These are phyloP conservation scores for Patella depressa DNA, from an alignment of 2,888 invertebrate genomes.

Conservation along the genomic window DNA sequence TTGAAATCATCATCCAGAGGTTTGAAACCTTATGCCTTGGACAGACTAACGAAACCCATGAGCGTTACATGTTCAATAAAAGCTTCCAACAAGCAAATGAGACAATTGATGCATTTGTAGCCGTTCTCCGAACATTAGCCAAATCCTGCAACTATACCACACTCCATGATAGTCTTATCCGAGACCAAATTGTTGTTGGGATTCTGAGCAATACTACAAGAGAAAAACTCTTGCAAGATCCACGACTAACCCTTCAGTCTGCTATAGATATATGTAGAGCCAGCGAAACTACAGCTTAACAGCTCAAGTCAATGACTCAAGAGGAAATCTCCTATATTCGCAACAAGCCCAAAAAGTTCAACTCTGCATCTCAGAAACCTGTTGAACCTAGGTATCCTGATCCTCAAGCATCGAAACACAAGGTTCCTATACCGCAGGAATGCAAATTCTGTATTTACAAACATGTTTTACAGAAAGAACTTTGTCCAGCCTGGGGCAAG, in stretches of 20 bases:
- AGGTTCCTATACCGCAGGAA: not conserved
- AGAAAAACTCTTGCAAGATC: not conserved
- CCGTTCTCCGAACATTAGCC: constrained; percentile 12
- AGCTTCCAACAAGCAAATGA: not conserved
- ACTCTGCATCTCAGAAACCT: not conserved
- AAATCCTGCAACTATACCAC: constrained; percentile 12
- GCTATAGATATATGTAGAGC: not conserved
- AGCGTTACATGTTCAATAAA: constrained; percentile 17
- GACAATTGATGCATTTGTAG: constrained; percentile 12
- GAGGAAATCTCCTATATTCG: too few relatives aligned
- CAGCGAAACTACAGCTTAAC: not conserved
- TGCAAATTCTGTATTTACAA: constrained; percentile 35
- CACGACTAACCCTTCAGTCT: not conserved
- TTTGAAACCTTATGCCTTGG: constrained; percentile 21
- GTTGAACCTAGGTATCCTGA: not conserved
- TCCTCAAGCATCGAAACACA: not conserved
- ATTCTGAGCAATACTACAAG: not conserved
- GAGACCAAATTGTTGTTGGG: not conserved
- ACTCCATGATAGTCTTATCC: constrained; percentile 9
- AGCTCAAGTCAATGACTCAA: not conserved
- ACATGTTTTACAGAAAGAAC: constrained; percentile 33
- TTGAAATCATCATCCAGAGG: constrained; percentile 16
- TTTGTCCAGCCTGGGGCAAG: constrained; percentile 42
- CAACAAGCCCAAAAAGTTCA: not conserved
- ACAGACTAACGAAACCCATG: constrained; percentile 16